These are phyloP conservation scores for Sigmodon hispidus DNA, from an alignment of 2,113 vertebrate species.

Conservation along the genomic window DNA sequence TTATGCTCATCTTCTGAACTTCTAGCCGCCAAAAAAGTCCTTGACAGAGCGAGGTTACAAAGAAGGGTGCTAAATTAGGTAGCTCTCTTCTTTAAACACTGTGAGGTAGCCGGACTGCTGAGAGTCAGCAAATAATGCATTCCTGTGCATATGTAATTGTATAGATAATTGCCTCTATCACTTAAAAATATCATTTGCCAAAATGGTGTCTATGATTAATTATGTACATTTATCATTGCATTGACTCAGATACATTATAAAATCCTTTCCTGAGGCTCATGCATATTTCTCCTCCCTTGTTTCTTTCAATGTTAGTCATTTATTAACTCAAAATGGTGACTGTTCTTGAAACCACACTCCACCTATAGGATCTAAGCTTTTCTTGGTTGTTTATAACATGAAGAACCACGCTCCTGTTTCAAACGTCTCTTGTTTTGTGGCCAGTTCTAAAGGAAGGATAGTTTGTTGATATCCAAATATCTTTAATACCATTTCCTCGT, in stretches of 20 bases:
- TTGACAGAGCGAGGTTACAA: slow-evolving; percentile 45
- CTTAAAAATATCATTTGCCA: slow-evolving; percentile 81
- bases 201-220: slow-evolving; percentile 78
- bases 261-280: slow-evolving; percentile 60
- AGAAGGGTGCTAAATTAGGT: slow-evolving; percentile 42
- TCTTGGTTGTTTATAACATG: neutral
- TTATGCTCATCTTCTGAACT: slow-evolving; percentile 1
- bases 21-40: slow-evolving; percentile 5
- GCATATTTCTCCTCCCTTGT: slow-evolving; percentile 54
- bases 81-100: slow-evolving; percentile 38
- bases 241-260: slow-evolving; percentile 61
- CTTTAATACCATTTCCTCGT: neutral
- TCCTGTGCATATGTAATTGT: slow-evolving; percentile 70
- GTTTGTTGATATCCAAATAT: neutral
- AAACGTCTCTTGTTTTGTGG: neutral
- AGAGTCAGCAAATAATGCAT: slow-evolving; percentile 76
- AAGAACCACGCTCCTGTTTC: neutral
- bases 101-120: slow-evolving; percentile 54
- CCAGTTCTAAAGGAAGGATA: neutral
- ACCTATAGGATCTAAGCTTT: neutral
- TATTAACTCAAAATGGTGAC: slow-evolving; percentile 38
- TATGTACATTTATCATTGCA: slow-evolving; percentile 74
- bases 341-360: slow-evolving; percentile 42
- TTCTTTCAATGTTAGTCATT: slow-evolving; percentile 59
- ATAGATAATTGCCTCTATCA: slow-evolving; percentile 78